Evolutionary conservation across 37 sponge, comb jelly and placozoan genomes (phyloP).

Genomic region (Aplysina aerophoba): DNA sequence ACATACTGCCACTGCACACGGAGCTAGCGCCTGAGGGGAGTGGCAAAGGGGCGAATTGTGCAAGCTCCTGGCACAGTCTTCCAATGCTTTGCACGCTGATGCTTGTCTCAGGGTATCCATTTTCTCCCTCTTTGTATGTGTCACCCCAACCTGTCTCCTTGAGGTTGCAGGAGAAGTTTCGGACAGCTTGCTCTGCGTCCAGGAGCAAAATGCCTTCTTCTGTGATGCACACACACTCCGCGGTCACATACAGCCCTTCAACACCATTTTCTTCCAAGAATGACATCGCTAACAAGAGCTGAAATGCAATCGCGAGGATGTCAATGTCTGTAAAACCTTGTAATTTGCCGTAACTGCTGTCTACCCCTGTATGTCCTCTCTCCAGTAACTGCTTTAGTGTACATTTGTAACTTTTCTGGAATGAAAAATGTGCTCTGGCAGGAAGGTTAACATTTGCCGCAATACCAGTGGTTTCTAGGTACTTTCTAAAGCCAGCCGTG

Average conservation of each 20-base stretch:
- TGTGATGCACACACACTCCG: not conserved
- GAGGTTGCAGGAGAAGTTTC: not conserved
- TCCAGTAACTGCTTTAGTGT: not conserved
- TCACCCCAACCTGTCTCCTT: not conserved
- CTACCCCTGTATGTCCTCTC: not conserved
- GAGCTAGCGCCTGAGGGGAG: too few relatives aligned
- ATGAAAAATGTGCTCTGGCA: not conserved
- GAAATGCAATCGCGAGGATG: not conserved
- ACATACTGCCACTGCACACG: too few relatives aligned
- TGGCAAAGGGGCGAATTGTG: not conserved
- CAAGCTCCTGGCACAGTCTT: not conserved
- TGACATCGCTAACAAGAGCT: not conserved
- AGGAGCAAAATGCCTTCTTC: constrained; percentile 27
- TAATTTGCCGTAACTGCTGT: too few relatives aligned
- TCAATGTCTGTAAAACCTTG: not conserved
- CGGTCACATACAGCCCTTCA: not conserved
- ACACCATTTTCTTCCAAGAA: not conserved
- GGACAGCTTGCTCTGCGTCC: too few relatives aligned
- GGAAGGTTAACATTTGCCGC: not conserved
- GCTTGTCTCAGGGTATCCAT: not conserved
- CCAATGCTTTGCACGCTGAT: not conserved
- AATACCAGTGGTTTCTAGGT: not conserved
- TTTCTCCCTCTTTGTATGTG: not conserved
- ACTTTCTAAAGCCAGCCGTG: not conserved
- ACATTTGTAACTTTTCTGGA: not conserved